Percentiles rank a stretch among this genome's conserved stretches.
Conservation (phyloP, 2,113 vertebrate species). For the Connochaetes taurinus region DNA sequence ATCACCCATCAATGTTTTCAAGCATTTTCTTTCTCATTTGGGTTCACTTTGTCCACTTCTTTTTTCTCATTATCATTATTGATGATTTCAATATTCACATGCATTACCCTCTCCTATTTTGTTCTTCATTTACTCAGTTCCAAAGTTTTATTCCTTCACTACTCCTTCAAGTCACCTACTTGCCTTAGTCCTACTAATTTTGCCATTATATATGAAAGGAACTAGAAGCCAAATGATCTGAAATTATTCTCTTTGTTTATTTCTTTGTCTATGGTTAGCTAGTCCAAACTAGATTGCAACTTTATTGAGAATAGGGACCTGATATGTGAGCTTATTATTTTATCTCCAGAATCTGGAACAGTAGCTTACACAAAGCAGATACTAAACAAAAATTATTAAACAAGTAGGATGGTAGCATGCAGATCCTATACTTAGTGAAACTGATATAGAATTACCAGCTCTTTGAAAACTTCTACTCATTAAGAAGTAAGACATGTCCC, state of each 20-base stretch:
- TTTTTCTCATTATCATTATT: too few relatives aligned
- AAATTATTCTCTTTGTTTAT: neutral
- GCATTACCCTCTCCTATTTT: too few relatives aligned
- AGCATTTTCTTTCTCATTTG: neutral
- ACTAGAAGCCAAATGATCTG: neutral
- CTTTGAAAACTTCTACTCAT: neutral
- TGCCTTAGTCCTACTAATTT: neutral
- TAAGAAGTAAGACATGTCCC: neutral
- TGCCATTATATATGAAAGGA: neutral
- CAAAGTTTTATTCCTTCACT: neutral
- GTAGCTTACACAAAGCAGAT: neutral
- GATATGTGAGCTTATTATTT: neutral
- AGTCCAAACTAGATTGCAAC: neutral
- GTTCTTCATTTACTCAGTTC: neutral
- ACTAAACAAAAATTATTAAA: neutral
- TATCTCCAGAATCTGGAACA: neutral
- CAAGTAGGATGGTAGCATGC: neutral
- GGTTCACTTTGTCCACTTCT: neutral
- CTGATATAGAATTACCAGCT: neutral
- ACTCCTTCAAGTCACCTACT: neutral
- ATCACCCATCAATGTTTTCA: neutral
- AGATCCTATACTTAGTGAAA: neutral
- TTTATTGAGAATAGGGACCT: neutral
- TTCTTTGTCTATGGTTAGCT: neutral
- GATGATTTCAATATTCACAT: neutral